Percentiles rank a stretch among this genome's conserved stretches.
Conservation (phyloP, 2,888 invertebrate species). For the Lepidonotus clava region DNA sequence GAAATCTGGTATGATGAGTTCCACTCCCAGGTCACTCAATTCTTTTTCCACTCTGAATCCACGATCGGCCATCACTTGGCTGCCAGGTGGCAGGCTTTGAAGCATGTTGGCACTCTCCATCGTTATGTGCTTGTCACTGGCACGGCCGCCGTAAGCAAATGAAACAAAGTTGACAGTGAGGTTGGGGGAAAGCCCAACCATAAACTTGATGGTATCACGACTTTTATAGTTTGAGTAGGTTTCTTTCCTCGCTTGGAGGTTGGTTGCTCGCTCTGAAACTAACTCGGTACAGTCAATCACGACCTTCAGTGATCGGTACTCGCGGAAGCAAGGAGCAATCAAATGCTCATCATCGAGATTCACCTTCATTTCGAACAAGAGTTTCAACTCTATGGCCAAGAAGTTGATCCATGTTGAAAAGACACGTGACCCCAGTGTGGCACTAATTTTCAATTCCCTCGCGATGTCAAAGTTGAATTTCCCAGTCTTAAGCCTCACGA, state of each 20-base stretch:
- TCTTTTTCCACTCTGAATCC: conserved; percentile 55
- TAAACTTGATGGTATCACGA: conserved; percentile 54
- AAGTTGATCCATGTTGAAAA: conserved; percentile 12
- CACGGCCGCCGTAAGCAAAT: conserved; percentile 58
- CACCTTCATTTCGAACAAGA: conserved; percentile 10
- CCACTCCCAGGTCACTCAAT: conserved; percentile 56
- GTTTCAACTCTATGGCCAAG: neutral
- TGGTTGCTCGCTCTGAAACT: conserved; percentile 53
- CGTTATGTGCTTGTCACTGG: conserved; percentile 59
- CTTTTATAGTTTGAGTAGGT: conserved; percentile 59
- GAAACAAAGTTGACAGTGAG: conserved; percentile 60
- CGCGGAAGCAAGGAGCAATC: conserved; percentile 13
- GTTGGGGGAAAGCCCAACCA: conserved; percentile 60
- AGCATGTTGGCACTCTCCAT: conserved; percentile 45
- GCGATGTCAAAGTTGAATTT: neutral
- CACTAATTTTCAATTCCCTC: neutral
- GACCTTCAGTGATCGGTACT: neutral
- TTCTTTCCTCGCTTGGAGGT: conserved; percentile 55
- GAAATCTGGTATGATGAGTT: conserved; percentile 58
- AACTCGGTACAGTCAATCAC: conserved; percentile 58
- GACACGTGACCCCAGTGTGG: neutral
- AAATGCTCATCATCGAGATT: neutral
- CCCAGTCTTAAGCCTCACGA: neutral
- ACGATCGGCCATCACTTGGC: conserved; percentile 60
- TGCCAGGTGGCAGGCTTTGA: conserved; percentile 25